These are phyloP conservation scores for Capitella teleta DNA, from an alignment of 1,140 invertebrate species.

Conservation along the genomic window DNA sequence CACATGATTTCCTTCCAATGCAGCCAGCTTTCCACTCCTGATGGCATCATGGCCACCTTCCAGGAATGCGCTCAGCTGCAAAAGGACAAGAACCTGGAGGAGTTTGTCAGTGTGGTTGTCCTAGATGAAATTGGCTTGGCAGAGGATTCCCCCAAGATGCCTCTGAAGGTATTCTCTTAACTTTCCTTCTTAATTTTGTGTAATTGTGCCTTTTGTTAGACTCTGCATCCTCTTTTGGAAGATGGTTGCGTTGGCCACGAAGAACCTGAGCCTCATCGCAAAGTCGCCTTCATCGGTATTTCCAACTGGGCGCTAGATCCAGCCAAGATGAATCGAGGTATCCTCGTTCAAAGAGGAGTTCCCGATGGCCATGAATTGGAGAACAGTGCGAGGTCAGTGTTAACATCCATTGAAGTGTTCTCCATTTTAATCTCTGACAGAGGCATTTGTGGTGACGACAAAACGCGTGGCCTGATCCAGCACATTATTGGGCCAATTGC, in stretches of 20 bases:
- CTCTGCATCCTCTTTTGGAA: conserved; percentile 28
- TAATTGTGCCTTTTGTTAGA: conserved; percentile 13
- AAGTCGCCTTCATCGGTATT: conserved; percentile 37
- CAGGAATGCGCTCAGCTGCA: conserved; percentile 27
- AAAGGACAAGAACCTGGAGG: conserved; percentile 22
- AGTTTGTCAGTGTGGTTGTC: conserved; percentile 31
- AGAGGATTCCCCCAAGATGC: conserved; percentile 31
- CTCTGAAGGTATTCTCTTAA: conserved; percentile 25
- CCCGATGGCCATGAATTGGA: conserved; percentile 25
- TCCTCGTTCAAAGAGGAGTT: conserved; percentile 26
- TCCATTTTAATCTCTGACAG: conserved; percentile 1
- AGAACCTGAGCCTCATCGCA: conserved; percentile 19
- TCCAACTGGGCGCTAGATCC: conserved; percentile 38
- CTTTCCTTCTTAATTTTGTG: neutral
- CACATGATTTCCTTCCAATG: conserved; percentile 37
- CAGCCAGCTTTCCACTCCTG: conserved; percentile 29
- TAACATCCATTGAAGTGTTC: neutral
- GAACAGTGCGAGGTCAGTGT: conserved; percentile 19
- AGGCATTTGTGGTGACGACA: conserved; percentile 9
- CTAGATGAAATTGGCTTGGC: conserved; percentile 36
- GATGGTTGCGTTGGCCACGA: conserved; percentile 27
- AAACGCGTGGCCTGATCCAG: conserved; percentile 7
- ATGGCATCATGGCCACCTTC: conserved; percentile 31
- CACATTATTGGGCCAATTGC: conserved; percentile 19
- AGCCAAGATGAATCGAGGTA: conserved; percentile 34